A percentile compares a stretch with the other conserved stretches of the same genome.
These are phyloP conservation scores for Falco peregrinus DNA, from an alignment of 2,797 vertebrate species.

Conservation along the genomic window DNA sequence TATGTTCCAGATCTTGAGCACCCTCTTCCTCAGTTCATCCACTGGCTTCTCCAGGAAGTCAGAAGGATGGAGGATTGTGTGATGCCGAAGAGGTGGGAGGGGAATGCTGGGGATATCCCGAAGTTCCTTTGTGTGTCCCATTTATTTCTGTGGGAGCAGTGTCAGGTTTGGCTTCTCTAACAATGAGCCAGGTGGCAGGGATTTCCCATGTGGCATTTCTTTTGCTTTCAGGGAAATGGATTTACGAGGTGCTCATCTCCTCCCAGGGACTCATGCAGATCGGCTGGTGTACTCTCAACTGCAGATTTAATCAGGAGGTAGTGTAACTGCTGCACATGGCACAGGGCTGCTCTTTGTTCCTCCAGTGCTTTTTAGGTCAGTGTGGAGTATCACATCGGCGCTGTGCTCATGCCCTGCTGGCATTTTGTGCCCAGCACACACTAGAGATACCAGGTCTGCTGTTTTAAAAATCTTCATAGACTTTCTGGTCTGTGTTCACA, in stretches of 20 bases:
- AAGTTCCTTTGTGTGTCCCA: neutral
- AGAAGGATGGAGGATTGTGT: neutral
- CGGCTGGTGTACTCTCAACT: conserved; percentile 96
- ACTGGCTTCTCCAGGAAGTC: neutral
- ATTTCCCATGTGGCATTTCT: neutral
- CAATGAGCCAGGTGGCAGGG: neutral
- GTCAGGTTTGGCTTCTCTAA: neutral
- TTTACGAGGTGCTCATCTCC: conserved; percentile 97
- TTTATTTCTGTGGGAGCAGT: neutral
- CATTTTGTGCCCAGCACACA: neutral
- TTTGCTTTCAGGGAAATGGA: conserved; percentile 88
- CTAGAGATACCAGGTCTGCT: neutral
- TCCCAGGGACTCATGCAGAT: conserved; percentile 99
- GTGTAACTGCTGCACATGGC: neutral
- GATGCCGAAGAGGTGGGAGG: neutral
- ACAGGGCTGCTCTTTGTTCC: neutral
- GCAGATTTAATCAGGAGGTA: conserved; percentile 99
- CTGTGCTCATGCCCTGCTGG: neutral
- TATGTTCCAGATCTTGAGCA: neutral
- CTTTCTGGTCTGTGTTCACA: neutral
- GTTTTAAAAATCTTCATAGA: neutral
- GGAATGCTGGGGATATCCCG: neutral
- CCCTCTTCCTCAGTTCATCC: neutral
- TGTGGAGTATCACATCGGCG: neutral
- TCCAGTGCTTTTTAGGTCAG: neutral